These are phyloP conservation scores for Pecten maximus DNA, from an alignment of 2,888 invertebrate genomes.

Conservation along the genomic window DNA sequence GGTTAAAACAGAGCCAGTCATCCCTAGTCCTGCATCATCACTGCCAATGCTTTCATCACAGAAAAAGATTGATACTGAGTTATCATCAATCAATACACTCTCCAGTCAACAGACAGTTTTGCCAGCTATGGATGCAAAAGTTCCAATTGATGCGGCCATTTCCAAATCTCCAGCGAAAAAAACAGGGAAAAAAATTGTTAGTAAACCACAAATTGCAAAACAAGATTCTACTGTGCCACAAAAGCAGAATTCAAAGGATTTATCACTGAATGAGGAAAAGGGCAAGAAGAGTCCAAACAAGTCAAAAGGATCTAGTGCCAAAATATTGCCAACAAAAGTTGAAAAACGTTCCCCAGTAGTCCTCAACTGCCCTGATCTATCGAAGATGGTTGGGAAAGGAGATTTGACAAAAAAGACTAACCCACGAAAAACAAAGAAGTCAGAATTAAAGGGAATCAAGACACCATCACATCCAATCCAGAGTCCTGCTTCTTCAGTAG, in stretches of 20 bases:
- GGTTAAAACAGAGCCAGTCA: not conserved
- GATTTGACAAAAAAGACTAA: not conserved
- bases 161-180: slow-evolving; percentile 2
- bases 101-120: not conserved
- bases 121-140: not conserved
- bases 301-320: not conserved
- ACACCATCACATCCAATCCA: not conserved
- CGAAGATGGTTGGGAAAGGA: not conserved
- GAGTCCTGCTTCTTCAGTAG: not conserved
- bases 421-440: not conserved
- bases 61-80: not conserved
- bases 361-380: not conserved
- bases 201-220: not conserved
- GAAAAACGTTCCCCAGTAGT: not conserved
- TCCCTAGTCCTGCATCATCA: not conserved
- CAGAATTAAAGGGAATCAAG: not conserved
- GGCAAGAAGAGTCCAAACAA: not conserved
- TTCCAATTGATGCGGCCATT: not conserved
- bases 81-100: not conserved
- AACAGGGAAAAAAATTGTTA: not conserved
- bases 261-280: not conserved
- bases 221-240: not conserved
- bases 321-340: not conserved
- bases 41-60: not conserved
- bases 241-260: not conserved